These are phyloP conservation scores for Magallana ariakensis DNA, from an alignment of 1,140 invertebrate species.

Conservation along the genomic window DNA sequence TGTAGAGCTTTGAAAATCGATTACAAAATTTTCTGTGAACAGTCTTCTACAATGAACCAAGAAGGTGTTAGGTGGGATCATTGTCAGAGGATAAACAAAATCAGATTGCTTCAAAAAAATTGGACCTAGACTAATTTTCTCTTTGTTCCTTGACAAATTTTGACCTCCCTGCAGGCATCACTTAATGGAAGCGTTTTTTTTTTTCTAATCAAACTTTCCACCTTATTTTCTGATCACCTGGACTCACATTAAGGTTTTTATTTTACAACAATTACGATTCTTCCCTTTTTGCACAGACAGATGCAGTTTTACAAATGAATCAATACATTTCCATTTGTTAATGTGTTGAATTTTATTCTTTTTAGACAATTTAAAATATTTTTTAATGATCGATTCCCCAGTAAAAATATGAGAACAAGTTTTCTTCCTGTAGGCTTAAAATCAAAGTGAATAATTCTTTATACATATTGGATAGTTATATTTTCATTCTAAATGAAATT, in stretches of 20 bases:
- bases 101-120: neutral
- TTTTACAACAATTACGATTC: too few relatives aligned
- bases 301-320: neutral
- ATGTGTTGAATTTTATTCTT: too few relatives aligned
- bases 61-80: neutral
- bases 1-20: constrained; percentile 13
- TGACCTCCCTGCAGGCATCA: neutral
- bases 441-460: too few relatives aligned
- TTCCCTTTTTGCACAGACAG: neutral
- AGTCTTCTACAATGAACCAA: neutral
- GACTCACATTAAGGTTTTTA: neutral
- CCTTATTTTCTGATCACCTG: neutral
- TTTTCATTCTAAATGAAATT: too few relatives aligned
- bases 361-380: too few relatives aligned
- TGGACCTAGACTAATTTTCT: constrained; percentile 7
- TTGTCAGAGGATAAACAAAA: neutral
- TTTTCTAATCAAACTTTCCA: neutral
- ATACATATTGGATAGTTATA: too few relatives aligned
- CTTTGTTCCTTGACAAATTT: neutral
- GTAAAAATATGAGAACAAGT: too few relatives aligned
- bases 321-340: neutral
- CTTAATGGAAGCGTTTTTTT: neutral
- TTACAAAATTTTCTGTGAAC: neutral
- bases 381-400: too few relatives aligned
- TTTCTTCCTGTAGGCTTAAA: too few relatives aligned